Percentiles rank a stretch among this genome's conserved stretches.
phyloP scores from a whole-genome alignment of 1,140 invertebrate genomes.

The Drosophila ohnishii region DNA sequence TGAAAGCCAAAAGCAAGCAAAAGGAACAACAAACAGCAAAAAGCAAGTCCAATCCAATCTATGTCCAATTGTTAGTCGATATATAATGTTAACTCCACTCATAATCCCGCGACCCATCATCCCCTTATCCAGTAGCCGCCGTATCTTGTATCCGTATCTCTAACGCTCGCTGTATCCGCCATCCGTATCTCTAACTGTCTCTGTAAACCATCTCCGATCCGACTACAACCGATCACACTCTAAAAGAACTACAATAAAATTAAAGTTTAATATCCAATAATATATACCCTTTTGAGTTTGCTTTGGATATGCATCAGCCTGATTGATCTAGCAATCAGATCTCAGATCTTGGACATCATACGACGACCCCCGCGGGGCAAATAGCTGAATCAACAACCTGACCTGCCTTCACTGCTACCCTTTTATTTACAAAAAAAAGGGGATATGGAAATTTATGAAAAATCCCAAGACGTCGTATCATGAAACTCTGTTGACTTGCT shows the following conservation, averaged over 20 bases:
- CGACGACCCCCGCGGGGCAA: conserved; percentile 13
- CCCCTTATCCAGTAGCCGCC: neutral
- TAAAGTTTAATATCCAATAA: conserved; percentile 43
- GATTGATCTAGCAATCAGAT: neutral
- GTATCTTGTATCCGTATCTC: conserved; percentile 31
- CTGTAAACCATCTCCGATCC: conserved; percentile 48
- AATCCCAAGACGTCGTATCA: too few relatives aligned
- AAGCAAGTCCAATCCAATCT: conserved; percentile 20
- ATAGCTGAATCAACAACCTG: conserved; percentile 36
- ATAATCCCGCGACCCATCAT: conserved; percentile 11
- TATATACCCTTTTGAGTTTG: neutral
- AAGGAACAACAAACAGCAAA: conserved; percentile 24
- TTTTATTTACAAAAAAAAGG: neutral
- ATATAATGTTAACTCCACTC: conserved; percentile 29
- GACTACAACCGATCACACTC: conserved; percentile 44
- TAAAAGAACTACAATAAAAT: conserved; percentile 49
- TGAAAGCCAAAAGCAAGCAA: conserved; percentile 30
- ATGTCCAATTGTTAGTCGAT: conserved; percentile 15
- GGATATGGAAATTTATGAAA: too few relatives aligned
- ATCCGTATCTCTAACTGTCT: conserved; percentile 45
- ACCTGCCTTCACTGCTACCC: conserved; percentile 27
- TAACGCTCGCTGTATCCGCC: conserved; percentile 34
- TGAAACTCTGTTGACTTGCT: too few relatives aligned
- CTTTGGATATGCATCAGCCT: conserved; percentile 4
- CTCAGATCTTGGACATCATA: conserved; percentile 15